Percentiles rank a stretch among this genome's conserved stretches.
Evolutionary conservation across 2,888 invertebrate species (phyloP).

Genomic region (Clunio marinus): DNA sequence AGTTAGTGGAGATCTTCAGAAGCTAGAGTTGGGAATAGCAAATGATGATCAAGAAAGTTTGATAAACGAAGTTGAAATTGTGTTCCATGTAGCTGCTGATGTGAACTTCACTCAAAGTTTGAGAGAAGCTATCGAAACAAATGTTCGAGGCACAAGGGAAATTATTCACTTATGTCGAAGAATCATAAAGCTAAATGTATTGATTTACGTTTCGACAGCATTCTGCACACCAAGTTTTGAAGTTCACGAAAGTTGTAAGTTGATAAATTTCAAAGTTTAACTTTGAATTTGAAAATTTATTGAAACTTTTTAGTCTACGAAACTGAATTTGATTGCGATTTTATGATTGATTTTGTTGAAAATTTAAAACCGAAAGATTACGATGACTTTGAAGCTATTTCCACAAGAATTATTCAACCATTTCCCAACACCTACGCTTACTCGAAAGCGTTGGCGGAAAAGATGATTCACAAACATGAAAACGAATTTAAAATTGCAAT

Average conservation of each 20-base stretch:
- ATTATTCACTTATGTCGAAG: constrained; percentile 41
- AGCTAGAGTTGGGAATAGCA: constrained; percentile 42
- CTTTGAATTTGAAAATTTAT: neutral
- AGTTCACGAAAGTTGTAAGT: constrained; percentile 27
- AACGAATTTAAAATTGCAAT: constrained; percentile 42
- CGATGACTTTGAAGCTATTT: constrained; percentile 40
- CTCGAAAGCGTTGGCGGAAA: constrained; percentile 44
- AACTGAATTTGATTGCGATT: constrained; percentile 42
- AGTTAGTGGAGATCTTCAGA: constrained; percentile 43
- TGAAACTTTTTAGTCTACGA: constrained; percentile 42
- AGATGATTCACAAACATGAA: constrained; percentile 42
- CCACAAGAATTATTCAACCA: constrained; percentile 42
- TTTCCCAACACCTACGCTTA: constrained; percentile 45
- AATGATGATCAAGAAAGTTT: constrained; percentile 41
- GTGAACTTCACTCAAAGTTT: constrained; percentile 43
- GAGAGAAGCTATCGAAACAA: constrained; percentile 41
- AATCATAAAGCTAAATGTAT: constrained; percentile 39
- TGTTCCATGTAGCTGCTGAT: constrained; percentile 44
- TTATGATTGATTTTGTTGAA: constrained; percentile 43
- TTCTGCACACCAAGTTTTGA: constrained; percentile 41
- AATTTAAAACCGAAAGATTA: constrained; percentile 14
- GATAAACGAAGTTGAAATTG: constrained; percentile 43
- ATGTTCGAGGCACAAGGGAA: constrained; percentile 44
- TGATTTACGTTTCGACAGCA: constrained; percentile 44
- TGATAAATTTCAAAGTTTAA: neutral